These are phyloP conservation scores for Phaedon cochleariae DNA, from an alignment of 2,888 invertebrate species.

Conservation along the genomic window DNA sequence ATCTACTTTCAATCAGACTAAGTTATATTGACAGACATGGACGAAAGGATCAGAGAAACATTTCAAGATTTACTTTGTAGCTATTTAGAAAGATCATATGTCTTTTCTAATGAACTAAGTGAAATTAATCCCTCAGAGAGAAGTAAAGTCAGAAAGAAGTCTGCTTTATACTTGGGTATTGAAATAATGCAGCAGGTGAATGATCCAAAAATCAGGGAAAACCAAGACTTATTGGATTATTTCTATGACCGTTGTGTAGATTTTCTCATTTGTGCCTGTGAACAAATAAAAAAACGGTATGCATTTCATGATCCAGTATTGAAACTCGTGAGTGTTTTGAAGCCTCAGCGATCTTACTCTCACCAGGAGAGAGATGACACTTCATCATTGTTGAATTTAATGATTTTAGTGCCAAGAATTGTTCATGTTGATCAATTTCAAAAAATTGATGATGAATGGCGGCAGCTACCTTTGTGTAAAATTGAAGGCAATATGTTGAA, in stretches of 20 bases:
- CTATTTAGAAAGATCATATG: too few relatives aligned
- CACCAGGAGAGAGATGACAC: not conserved
- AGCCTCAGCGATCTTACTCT: not conserved
- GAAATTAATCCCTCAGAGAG: not conserved
- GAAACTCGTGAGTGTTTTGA: not conserved
- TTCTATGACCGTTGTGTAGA: not conserved
- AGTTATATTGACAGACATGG: too few relatives aligned
- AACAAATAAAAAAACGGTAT: slow-evolving; percentile 11
- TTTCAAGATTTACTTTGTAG: not conserved
- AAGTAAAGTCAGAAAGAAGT: not conserved
- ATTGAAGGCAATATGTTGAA: not conserved
- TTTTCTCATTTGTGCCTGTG: slow-evolving; percentile 4
- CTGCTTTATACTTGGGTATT: not conserved
- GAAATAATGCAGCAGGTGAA: not conserved
- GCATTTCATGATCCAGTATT: not conserved
- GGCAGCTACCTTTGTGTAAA: slow-evolving; percentile 2
- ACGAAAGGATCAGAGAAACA: not conserved
- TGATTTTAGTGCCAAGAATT: not conserved
- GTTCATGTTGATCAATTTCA: not conserved
- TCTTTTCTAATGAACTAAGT: not conserved
- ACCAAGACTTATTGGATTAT: not conserved
- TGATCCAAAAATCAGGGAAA: not conserved
- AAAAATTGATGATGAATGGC: slow-evolving; percentile 9
- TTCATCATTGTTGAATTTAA: not conserved
- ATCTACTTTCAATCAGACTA: not conserved